Evolutionary conservation across 2,113 vertebrate genomes (phyloP), one percentile per base, ranked within the genome.

Genomic region (Sinocyclocheilus maitianheensis): DNA sequence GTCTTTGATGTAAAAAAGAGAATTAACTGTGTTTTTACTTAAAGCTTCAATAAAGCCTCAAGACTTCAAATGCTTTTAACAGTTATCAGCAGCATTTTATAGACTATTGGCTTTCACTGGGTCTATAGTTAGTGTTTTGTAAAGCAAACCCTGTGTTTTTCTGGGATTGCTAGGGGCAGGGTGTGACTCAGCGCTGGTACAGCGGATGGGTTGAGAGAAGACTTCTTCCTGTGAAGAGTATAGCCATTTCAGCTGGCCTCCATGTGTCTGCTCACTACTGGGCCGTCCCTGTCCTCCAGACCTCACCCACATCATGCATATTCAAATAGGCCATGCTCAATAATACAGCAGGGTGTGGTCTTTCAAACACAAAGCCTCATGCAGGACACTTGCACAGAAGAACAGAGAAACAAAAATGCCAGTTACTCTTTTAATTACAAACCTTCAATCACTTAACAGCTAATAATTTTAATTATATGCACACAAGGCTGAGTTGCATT

Each of bases 341-440:
- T n/a, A 82, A 82, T 53, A 16, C 81, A 74, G 34, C 82, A 74
- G 82, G 82, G 82, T 84, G 82, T 72, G 82, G 82, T 40, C 30
- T 75, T 74, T 83, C 12, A 24, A 71, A 71, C 43, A 84, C 67
- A 84, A 84, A 84, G 69, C 69, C 30, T 58, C 48, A n/a, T 18
- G 51, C 30, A 40, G n/a, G 22, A 60, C 22, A 14, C 34, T 24
- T 58, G 7, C 43, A 74, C 12, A 0, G 16, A 26, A 78, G 30
- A 30, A 20, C 5, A 26, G 12, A 26, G 11, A 69, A n/a, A 81
- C 34, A 63, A 24, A 46, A 14, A 84, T 37, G 22, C 18, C 53
- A 84, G 30, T 60, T 14, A 71, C 46, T 53, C 10, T 11, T 55
- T 77, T 34, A 11, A 34, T 76, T 26, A 34, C 14, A 71, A 37